Evolutionary conservation across 2,113 vertebrate species (phyloP).

Genomic region (Progne subis): DNA sequence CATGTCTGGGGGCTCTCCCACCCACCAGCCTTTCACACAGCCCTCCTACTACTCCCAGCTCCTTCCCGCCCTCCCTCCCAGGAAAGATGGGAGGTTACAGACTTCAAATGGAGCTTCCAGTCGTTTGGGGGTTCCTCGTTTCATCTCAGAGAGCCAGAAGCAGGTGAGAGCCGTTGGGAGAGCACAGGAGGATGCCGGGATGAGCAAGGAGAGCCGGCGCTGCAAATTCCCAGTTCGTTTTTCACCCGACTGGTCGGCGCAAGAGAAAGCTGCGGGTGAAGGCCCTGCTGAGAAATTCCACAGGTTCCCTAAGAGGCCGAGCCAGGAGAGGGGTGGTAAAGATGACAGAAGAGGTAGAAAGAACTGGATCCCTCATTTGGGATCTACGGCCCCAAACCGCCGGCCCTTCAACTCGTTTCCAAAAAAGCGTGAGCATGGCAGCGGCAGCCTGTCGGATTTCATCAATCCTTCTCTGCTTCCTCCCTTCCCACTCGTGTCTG

Average conservation of each 20-base stretch:
- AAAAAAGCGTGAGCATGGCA: background rate
- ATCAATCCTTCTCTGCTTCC: slow-evolving; percentile 60
- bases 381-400: background rate
- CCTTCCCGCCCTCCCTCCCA: background rate
- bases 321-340: background rate
- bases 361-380: slow-evolving; percentile 19
- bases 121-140: background rate
- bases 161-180: background rate
- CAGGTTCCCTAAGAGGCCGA: slow-evolving; percentile 16
- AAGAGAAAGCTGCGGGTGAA: background rate
- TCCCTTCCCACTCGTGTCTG: background rate
- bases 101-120: background rate
- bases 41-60: slow-evolving; percentile 14
- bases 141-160: background rate
- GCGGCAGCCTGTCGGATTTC: slow-evolving; percentile 42
- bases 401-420: background rate
- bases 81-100: slow-evolving; percentile 11
- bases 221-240: background rate
- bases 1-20: background rate
- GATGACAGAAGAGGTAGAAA: slow-evolving; percentile 1
- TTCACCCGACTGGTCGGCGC: background rate
- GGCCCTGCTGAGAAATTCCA: background rate
- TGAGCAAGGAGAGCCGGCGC: background rate
- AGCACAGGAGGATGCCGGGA: background rate
- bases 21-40: background rate